Evolutionary conservation across 2,797 vertebrate species (phyloP).

Genomic region (Rhinogobio ventralis): DNA sequence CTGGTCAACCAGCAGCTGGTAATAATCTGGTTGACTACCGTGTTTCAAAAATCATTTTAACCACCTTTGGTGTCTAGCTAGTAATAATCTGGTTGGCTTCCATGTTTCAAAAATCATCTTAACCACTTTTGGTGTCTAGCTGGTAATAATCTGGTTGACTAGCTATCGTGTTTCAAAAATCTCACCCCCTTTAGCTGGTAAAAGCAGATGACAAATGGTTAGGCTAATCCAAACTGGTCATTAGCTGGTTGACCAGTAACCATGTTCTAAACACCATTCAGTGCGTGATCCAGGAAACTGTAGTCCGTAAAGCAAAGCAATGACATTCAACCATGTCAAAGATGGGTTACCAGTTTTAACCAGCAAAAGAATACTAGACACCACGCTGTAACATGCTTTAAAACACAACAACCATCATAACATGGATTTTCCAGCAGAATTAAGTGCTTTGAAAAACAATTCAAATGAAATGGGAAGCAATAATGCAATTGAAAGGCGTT

Average conservation of each 20-base stretch:
- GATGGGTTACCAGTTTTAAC: background rate
- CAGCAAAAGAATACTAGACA: background rate
- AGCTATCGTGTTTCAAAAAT: background rate
- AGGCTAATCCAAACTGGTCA: background rate
- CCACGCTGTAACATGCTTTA: background rate
- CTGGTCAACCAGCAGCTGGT: background rate
- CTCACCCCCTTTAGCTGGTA: background rate
- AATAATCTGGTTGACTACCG: no score
- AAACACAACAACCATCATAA: background rate
- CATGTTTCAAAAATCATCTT: background rate
- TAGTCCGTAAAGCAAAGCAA: conserved; percentile 1
- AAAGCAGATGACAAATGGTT: background rate
- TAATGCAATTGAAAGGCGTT: background rate
- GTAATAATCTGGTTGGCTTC: no score
- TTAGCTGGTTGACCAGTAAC: background rate
- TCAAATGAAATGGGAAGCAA: background rate
- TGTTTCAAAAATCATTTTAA: background rate
- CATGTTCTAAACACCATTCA: conserved; percentile 30
- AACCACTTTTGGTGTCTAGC: background rate
- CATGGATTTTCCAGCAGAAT: background rate
- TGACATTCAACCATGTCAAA: conserved; percentile 36
- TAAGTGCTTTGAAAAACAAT: background rate
- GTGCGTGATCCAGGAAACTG: conserved; percentile 11
- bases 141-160: background rate
- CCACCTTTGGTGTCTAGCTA: background rate